Percentiles rank a stretch among this genome's conserved stretches.
These are phyloP conservation scores for Cynopterus sphinx DNA, from an alignment of 2,797 vertebrate species.

Conservation along the genomic window DNA sequence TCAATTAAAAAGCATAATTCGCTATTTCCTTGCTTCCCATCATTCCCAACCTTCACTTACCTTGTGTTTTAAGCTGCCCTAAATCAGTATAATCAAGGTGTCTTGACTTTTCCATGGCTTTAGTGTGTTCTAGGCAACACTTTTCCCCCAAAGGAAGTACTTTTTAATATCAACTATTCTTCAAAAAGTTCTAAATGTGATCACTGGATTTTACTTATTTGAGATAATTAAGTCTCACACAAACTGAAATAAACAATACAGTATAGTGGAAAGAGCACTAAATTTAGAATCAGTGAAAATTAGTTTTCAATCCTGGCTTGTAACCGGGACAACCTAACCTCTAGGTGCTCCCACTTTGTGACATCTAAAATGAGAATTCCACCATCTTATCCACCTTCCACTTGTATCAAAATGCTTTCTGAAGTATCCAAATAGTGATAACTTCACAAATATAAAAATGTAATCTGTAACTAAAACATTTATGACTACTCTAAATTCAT, in stretches of 20 bases:
- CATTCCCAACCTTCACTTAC: neutral
- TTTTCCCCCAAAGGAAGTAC: neutral
- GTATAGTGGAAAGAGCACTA: neutral
- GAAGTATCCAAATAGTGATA: neutral
- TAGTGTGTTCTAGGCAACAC: neutral
- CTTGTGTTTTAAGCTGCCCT: neutral
- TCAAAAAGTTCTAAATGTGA: conserved; percentile 16
- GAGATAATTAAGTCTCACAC: conserved; percentile 1
- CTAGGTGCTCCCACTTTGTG: neutral
- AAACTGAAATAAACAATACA: neutral
- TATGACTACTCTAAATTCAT: conserved; percentile 9
- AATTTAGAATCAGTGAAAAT: neutral
- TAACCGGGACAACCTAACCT: neutral
- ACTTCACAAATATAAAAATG: neutral
- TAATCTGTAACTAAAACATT: neutral
- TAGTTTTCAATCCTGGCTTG: neutral
- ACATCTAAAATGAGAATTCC: neutral
- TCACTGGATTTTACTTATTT: neutral
- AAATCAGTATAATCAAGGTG: neutral
- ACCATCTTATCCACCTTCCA: neutral
- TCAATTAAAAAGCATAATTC: neutral
- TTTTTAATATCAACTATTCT: conserved; percentile 43
- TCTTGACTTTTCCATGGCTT: neutral
- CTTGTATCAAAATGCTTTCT: conserved; percentile 2
- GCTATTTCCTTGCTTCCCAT: neutral